These are phyloP conservation scores for Artemia sinica DNA, from an alignment of 2,888 invertebrate genomes.

Conservation along the genomic window DNA sequence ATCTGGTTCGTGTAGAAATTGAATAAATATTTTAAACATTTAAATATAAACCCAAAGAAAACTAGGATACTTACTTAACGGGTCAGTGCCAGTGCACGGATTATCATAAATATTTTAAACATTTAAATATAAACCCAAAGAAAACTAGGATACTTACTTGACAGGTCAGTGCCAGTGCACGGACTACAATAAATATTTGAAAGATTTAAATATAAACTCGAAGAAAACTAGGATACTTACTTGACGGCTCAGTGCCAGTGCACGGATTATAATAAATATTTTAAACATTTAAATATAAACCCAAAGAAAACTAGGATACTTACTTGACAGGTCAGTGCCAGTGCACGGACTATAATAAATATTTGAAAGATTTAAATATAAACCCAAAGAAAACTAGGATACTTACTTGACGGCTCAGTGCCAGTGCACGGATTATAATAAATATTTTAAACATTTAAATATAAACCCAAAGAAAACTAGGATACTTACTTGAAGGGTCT, in stretches of 20 bases:
- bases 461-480: not conserved
- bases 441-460: not conserved
- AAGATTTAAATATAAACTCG: not conserved
- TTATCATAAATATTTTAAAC: too few relatives aligned
- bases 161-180: slow-evolving; percentile 25
- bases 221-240: slow-evolving; percentile 20
- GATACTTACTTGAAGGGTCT: slow-evolving; percentile 23
- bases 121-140: not conserved
- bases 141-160: slow-evolving; percentile 20
- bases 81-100: slow-evolving; percentile 25
- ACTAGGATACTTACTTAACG: slow-evolving; percentile 20
- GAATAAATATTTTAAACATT: too few relatives aligned
- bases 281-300: not conserved
- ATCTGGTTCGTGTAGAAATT: too few relatives aligned
- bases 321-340: slow-evolving; percentile 23
- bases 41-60: slow-evolving; percentile 4
- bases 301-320: not conserved
- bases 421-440: slow-evolving; percentile 25
- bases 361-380: not conserved
- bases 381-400: not conserved
- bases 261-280: slow-evolving; percentile 24
- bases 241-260: slow-evolving; percentile 23
- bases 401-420: slow-evolving; percentile 23
- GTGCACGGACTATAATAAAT: slow-evolving; percentile 25
- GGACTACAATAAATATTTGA: slow-evolving; percentile 17